A percentile compares a stretch with the other conserved stretches of the same genome.
Evolutionary conservation across 2,888 invertebrate genomes (phyloP).

Genomic region (Catocala nupta): DNA sequence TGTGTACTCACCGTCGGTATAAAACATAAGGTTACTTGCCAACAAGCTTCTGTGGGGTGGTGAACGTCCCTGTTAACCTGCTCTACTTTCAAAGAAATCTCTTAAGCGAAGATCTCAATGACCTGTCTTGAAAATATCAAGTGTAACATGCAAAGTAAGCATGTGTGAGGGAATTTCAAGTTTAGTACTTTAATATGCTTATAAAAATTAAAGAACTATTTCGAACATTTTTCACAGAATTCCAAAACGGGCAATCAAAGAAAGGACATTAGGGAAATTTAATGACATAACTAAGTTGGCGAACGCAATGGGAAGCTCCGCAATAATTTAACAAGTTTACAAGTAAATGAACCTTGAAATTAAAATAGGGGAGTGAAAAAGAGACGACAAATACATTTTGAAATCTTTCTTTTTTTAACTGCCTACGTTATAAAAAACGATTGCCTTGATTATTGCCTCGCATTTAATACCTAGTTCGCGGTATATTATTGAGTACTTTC

Average conservation of each 20-base stretch:
- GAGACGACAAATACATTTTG: slow-evolving; percentile 20
- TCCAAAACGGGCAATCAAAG: slow-evolving; percentile 31
- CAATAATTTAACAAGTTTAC: slow-evolving; percentile 49
- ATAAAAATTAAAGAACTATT: not conserved
- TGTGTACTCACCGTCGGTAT: too few species aligned
- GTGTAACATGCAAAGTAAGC: too few species aligned
- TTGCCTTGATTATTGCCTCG: too few species aligned
- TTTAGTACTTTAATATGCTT: not conserved
- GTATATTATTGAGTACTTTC: too few species aligned
- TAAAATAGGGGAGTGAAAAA: slow-evolving; percentile 42
- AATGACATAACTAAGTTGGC: slow-evolving; percentile 31
- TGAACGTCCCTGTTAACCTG: too few species aligned
- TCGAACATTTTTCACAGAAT: not conserved
- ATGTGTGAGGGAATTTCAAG: too few species aligned
- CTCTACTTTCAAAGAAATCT: too few species aligned
- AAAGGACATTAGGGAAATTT: slow-evolving; percentile 32
- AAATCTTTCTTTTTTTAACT: not conserved
- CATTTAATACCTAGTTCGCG: too few species aligned
- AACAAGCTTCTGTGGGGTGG: too few species aligned
- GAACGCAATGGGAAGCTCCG: slow-evolving; percentile 23
- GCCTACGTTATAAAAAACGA: not conserved
- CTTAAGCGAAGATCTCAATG: too few species aligned
- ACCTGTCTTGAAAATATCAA: too few species aligned
- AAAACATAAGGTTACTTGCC: too few species aligned
- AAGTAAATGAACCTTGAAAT: slow-evolving; percentile 49